Conservation (phyloP, 1,140 invertebrate species). For the Trichonephila inaurata region DNA sequence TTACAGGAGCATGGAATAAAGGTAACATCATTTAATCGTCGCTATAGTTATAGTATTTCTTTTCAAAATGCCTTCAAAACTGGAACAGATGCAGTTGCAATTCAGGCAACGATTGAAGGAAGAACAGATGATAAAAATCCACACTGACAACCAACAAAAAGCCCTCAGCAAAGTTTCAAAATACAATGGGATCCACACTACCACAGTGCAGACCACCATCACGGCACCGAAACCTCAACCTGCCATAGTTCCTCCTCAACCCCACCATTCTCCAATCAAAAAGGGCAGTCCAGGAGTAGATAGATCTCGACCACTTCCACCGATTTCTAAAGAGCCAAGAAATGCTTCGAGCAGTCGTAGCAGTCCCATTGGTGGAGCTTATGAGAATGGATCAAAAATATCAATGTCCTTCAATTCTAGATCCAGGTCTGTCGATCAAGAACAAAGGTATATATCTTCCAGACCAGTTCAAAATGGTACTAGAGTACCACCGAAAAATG, state of each 20-base stretch:
- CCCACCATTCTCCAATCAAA: conserved; percentile 77
- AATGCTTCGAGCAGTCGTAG: conserved; percentile 57
- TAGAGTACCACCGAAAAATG: conserved; percentile 16
- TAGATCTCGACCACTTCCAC: conserved; percentile 75
- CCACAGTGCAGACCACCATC: not conserved
- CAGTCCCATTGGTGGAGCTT: not conserved
- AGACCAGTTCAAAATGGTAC: not conserved
- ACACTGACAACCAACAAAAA: conserved; percentile 80
- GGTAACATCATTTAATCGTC: not conserved
- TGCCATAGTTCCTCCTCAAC: conserved; percentile 17
- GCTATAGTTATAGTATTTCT: not conserved
- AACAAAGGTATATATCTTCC: not conserved
- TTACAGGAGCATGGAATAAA: conserved; percentile 2
- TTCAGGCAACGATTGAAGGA: conserved; percentile 81
- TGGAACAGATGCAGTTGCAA: conserved; percentile 80
- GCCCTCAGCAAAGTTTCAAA: conserved; percentile 78
- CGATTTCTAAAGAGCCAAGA: conserved; percentile 72
- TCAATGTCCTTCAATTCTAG: not conserved
- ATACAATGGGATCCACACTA: conserved; percentile 75
- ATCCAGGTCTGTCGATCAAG: conserved; percentile 60
- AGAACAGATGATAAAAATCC: conserved; percentile 79
- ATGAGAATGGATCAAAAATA: not conserved
- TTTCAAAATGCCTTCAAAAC: conserved; percentile 78
- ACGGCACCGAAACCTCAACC: not conserved
- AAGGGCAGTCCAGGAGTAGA: conserved; percentile 79